These are phyloP conservation scores for Eremobia ochroleuca DNA, from an alignment of 2,888 invertebrate genomes.

Conservation along the genomic window DNA sequence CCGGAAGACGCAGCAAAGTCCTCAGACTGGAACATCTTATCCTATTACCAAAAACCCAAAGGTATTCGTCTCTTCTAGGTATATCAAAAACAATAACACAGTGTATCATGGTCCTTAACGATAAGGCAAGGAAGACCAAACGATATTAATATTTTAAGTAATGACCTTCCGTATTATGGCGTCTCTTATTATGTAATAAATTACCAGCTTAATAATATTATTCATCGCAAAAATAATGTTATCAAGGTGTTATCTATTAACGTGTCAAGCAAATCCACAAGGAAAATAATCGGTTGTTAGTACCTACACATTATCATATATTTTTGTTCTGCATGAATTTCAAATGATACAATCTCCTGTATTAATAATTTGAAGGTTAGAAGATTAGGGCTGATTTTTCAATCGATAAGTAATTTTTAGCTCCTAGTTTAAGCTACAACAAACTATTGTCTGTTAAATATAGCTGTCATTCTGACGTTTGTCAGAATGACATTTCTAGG, in stretches of 20 bases:
- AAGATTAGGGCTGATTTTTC: no score
- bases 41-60: background rate
- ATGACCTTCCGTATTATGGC: background rate
- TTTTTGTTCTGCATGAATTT: constrained; percentile 7
- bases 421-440: no score
- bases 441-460: no score
- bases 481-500: no score
- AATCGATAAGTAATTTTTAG: no score
- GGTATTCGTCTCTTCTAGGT: background rate
- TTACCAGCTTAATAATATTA: background rate
- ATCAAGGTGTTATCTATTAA: constrained; percentile 38
- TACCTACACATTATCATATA: background rate
- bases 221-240: constrained; percentile 47
- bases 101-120: background rate
- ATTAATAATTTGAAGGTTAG: background rate
- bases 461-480: no score
- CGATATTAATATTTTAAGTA: constrained; percentile 10
- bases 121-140: background rate
- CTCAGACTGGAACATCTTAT: no score
- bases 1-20: no score
- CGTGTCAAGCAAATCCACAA: constrained; percentile 18
- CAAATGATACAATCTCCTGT: constrained; percentile 5
- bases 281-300: background rate
- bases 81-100: background rate
- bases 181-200: background rate